Conservation (phyloP, 2,888 invertebrate genomes). For the Ypsolopha scabrella region DNA sequence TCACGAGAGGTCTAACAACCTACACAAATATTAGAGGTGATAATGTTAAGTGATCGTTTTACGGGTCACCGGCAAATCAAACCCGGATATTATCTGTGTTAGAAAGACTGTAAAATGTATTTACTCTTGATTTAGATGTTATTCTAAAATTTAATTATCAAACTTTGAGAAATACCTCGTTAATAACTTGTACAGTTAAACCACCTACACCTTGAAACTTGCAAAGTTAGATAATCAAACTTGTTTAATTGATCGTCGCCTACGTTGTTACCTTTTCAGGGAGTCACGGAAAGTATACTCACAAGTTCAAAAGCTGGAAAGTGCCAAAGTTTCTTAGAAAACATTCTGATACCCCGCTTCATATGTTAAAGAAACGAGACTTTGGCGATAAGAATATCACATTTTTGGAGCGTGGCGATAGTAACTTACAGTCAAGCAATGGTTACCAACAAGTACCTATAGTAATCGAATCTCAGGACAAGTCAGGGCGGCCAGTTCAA, state of each 20-base stretch:
- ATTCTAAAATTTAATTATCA: too few species aligned
- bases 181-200: too few species aligned
- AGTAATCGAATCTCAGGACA: conserved; percentile 68
- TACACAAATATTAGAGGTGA: background rate
- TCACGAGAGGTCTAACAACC: background rate
- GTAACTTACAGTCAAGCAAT: conserved; percentile 36
- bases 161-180: too few species aligned
- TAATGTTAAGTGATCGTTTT: background rate
- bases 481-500: conserved; percentile 21
- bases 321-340: conserved; percentile 77
- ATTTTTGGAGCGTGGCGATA: conserved; percentile 42
- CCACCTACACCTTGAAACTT: too few species aligned
- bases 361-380: conserved; percentile 54
- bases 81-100: too few species aligned
- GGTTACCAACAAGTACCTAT: conserved; percentile 78
- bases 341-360: conserved; percentile 64
- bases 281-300: conserved; percentile 70
- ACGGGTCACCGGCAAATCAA: background rate
- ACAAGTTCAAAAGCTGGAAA: conserved; percentile 75
- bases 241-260: too few species aligned
- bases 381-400: conserved; percentile 45
- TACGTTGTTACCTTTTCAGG: conserved; percentile 37
- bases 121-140: too few species aligned
- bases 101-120: too few species aligned
- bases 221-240: too few species aligned